A percentile compares a stretch with the other conserved stretches of the same genome.
Conservation (phyloP, 2,888 invertebrate species). For the Diaprepes abbreviatus region DNA sequence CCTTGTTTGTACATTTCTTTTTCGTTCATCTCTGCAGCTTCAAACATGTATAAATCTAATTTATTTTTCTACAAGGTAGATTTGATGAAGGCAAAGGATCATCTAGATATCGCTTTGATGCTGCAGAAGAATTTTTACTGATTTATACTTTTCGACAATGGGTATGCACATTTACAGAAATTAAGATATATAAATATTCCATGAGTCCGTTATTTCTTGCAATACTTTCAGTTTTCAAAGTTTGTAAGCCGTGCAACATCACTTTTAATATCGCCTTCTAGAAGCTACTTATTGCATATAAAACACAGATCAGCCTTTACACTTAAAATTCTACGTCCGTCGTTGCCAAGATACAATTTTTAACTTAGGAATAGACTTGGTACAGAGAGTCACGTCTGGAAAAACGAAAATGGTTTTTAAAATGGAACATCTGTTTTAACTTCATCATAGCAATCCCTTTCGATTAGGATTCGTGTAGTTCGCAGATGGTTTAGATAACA, state of each 20-base stretch:
- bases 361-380: slow-evolving; percentile 21
- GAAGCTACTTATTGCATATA: slow-evolving; percentile 42
- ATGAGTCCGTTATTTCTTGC: slow-evolving; percentile 45
- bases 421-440: slow-evolving; percentile 17
- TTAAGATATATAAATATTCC: slow-evolving; percentile 46
- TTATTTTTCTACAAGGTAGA: slow-evolving; percentile 45
- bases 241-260: slow-evolving; percentile 40
- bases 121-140: slow-evolving; percentile 35
- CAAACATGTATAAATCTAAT: slow-evolving; percentile 40
- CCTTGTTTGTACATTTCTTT: slow-evolving; percentile 61
- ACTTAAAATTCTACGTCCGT: slow-evolving; percentile 26
- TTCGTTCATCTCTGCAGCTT: slow-evolving; percentile 50
- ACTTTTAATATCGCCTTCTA: slow-evolving; percentile 42
- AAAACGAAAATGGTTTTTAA: background rate
- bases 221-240: slow-evolving; percentile 45
- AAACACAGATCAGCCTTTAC: slow-evolving; percentile 39
- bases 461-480: too few relatives aligned
- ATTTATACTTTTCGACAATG: slow-evolving; percentile 42
- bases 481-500: too few relatives aligned
- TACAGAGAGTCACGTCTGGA: background rate
- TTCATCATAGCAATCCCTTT: too few relatives aligned
- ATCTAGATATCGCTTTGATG: slow-evolving; percentile 43
- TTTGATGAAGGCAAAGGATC: slow-evolving; percentile 42
- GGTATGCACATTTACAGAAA: slow-evolving; percentile 53
- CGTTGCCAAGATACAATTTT: slow-evolving; percentile 28